phyloP scores from a whole-genome alignment of 2,113 vertebrate genomes.

The Leptodactylus fuscus region DNA sequence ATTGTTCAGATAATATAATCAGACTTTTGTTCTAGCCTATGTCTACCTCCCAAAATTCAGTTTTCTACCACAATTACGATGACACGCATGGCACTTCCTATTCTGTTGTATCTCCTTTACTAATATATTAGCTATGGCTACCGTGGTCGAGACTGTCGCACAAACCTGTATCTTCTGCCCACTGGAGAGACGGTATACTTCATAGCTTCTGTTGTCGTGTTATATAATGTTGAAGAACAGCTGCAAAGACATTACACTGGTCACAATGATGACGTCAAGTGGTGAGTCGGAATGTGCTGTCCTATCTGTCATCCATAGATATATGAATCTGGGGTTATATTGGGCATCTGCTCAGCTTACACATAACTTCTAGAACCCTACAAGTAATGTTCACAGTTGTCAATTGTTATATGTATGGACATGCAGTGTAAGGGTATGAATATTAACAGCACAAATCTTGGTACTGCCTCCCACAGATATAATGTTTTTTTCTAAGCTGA shows the following conservation, averaged over 20 bases:
- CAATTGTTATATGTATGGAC: constrained; percentile 82
- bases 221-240: constrained; percentile 94
- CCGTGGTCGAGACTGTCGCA: constrained; percentile 94
- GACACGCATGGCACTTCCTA: too few relatives aligned
- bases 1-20: too few relatives aligned
- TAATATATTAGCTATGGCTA: constrained; percentile 85
- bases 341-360: neutral
- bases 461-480: too few relatives aligned
- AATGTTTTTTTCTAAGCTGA: too few relatives aligned
- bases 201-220: constrained; percentile 94
- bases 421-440: constrained; percentile 67
- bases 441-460: neutral
- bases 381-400: neutral
- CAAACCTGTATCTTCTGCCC: constrained; percentile 94
- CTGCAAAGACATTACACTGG: constrained; percentile 94
- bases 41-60: too few relatives aligned
- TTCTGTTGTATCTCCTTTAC: constrained; percentile 73
- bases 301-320: too few relatives aligned
- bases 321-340: neutral
- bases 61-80: too few relatives aligned
- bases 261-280: constrained; percentile 97
- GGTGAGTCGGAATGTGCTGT: constrained; percentile 67
- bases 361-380: too few relatives aligned
- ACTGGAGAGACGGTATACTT: constrained; percentile 98
- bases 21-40: too few relatives aligned